These are phyloP conservation scores for Tetropium fuscum DNA, from an alignment of 2,888 invertebrate genomes.

Conservation along the genomic window DNA sequence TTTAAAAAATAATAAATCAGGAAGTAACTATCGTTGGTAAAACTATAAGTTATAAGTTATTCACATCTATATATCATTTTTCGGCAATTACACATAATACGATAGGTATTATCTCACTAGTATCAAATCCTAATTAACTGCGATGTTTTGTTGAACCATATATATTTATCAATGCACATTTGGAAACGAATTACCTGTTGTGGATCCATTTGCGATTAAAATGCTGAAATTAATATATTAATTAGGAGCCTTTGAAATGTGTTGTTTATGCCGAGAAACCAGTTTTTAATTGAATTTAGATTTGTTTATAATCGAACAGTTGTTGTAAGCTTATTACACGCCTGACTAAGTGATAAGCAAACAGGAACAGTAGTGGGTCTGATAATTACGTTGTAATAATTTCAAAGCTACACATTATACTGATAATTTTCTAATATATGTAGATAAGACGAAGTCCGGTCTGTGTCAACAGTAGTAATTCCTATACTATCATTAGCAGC, in stretches of 20 bases:
- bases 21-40: too few relatives aligned
- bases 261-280: constrained; percentile 27
- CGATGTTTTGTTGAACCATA: too few relatives aligned
- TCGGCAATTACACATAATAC: too few relatives aligned
- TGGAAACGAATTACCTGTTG: not conserved
- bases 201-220: not conserved
- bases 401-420: constrained; percentile 23
- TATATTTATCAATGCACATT: too few relatives aligned
- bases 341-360: constrained; percentile 62
- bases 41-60: too few relatives aligned
- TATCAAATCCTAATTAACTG: too few relatives aligned
- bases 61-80: too few relatives aligned
- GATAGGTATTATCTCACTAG: too few relatives aligned
- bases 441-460: constrained; percentile 12
- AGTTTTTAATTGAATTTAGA: constrained; percentile 46
- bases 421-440: constrained; percentile 27
- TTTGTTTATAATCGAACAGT: constrained; percentile 50
- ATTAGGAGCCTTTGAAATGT: constrained; percentile 7
- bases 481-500: constrained; percentile 6
- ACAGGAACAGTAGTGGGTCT: constrained; percentile 56
- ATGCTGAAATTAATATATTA: constrained; percentile 25
- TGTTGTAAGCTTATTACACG: constrained; percentile 61
- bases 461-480: constrained; percentile 12
- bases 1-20: too few relatives aligned
- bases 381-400: constrained; percentile 50